These are phyloP conservation scores for Pachliopta kotzebuea DNA, from an alignment of 2,888 invertebrate species.

Conservation along the genomic window DNA sequence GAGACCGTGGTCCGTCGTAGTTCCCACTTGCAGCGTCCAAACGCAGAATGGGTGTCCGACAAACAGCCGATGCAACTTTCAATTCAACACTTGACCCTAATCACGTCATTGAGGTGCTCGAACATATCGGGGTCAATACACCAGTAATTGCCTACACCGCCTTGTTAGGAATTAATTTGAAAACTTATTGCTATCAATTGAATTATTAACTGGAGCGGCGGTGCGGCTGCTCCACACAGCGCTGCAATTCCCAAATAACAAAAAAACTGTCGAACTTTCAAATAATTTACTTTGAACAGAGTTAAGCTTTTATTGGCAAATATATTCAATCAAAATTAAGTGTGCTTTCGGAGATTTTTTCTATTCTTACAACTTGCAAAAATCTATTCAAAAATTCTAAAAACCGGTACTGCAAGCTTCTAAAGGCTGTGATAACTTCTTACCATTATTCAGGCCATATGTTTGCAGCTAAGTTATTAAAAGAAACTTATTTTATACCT, in stretches of 20 bases:
- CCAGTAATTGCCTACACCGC: conserved; percentile 36
- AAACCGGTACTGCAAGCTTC: too few relatives aligned
- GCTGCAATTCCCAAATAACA: neutral
- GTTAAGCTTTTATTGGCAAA: neutral
- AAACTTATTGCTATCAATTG: conserved; percentile 39
- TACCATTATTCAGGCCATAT: too few relatives aligned
- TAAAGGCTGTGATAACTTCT: too few relatives aligned
- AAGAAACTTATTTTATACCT: too few relatives aligned
- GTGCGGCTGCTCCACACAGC: conserved; percentile 27
- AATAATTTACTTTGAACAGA: neutral
- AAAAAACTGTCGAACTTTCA: conserved; percentile 11
- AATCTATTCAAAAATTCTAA: too few relatives aligned
- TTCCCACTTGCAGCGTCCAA: conserved; percentile 28
- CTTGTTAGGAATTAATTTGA: conserved; percentile 42
- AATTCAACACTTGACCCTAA: conserved; percentile 37
- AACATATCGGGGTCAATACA: conserved; percentile 38
- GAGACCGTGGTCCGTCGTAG: conserved; percentile 5
- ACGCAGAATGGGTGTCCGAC: conserved; percentile 17
- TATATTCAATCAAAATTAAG: neutral
- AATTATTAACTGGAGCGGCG: conserved; percentile 30
- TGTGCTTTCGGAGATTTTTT: neutral
- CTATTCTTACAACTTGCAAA: too few relatives aligned
- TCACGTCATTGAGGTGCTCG: conserved; percentile 37
- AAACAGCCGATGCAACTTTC: conserved; percentile 29
- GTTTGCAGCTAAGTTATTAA: too few relatives aligned